Conservation (phyloP, 2,113 vertebrate genomes). For the Cinclus mexicanus region DNA sequence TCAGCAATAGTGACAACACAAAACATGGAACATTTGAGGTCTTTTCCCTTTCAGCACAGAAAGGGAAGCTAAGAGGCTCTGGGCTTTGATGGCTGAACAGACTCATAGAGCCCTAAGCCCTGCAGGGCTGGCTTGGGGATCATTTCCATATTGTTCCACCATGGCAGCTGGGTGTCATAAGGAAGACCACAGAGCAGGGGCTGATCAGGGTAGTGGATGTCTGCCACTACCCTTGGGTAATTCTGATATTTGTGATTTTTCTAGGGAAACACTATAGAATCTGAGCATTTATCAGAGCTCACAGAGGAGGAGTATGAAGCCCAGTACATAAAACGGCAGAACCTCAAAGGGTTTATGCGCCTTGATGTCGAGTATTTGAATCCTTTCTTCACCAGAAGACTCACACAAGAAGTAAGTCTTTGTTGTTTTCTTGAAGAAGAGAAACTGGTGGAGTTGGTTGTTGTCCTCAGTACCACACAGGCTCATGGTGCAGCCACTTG, state of each 20-base stretch:
- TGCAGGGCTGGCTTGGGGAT: background rate
- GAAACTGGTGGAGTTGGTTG: background rate
- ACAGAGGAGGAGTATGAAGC: constrained; percentile 98
- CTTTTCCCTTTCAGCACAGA: background rate
- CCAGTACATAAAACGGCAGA: constrained; percentile 90
- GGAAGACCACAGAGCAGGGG: background rate
- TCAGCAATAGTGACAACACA: background rate
- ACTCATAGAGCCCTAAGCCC: background rate
- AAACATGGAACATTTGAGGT: background rate
- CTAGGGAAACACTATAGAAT: constrained; percentile 93
- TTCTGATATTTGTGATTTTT: background rate
- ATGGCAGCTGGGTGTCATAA: background rate
- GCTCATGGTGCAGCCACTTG: background rate
- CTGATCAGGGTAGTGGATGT: background rate
- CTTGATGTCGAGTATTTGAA: constrained; percentile 96
- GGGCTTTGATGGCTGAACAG: background rate
- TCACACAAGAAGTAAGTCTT: constrained; percentile 90
- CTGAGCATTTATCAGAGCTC: constrained; percentile 94
- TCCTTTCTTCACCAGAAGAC: constrained; percentile 95
- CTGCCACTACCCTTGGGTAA: background rate
- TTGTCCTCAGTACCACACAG: background rate
- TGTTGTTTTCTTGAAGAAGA: background rate
- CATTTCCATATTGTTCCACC: background rate
- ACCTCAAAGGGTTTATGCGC: constrained; percentile 98
- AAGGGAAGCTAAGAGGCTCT: background rate